Evolutionary conservation across 2,113 vertebrate species (phyloP).

Genomic region (Hemibagrus wyckioides): DNA sequence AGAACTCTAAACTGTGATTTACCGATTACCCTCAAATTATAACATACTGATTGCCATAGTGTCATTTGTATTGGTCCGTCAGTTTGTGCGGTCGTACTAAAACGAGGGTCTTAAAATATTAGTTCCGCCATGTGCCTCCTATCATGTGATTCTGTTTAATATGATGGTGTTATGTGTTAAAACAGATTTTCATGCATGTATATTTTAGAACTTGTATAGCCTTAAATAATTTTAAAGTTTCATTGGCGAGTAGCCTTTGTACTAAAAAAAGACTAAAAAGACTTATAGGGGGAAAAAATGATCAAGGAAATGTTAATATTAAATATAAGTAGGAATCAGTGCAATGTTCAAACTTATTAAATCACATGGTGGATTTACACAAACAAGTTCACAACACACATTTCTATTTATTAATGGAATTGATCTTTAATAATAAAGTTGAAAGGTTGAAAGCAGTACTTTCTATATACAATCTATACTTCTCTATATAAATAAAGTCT

Average conservation of each 20-base stretch:
- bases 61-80: conserved; percentile 39
- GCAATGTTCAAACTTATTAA: neutral
- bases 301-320: neutral
- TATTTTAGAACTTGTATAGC: neutral
- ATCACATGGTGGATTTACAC: neutral
- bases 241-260: neutral
- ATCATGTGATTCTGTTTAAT: neutral
- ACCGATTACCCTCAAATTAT: neutral
- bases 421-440: conserved; percentile 10
- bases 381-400: neutral
- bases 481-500: neutral
- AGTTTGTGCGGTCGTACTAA: neutral
- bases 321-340: neutral
- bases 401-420: neutral
- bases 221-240: neutral
- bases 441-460: neutral
- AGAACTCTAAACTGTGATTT: neutral
- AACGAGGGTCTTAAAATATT: neutral
- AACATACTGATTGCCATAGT: neutral
- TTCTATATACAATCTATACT: neutral
- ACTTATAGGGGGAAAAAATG: neutral
- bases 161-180: neutral
- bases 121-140: conserved; percentile 32
- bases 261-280: too few species aligned
- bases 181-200: neutral